Conservation (phyloP, 2,797 vertebrate species). For the Galaxias olidus region DNA sequence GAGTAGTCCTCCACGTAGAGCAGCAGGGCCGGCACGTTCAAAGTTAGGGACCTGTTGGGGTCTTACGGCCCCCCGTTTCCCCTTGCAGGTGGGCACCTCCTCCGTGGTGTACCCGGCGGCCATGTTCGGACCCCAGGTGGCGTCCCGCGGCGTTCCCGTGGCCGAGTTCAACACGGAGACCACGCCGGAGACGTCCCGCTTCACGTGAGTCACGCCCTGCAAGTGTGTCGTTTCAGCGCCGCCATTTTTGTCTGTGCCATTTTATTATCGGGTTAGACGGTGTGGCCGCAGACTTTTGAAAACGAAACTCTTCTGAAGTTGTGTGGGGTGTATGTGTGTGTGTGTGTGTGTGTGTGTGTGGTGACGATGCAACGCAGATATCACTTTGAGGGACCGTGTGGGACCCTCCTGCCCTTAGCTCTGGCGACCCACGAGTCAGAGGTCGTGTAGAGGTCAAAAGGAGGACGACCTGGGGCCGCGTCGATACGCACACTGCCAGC, state of each 20-base stretch:
- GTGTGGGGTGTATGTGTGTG: not conserved
- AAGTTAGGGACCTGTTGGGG: too few species aligned
- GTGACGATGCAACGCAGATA: conserved; percentile 78
- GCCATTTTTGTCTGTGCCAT: not conserved
- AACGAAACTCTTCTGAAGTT: not conserved
- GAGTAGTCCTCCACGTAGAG: conserved; percentile 55
- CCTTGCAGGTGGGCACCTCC: conserved; percentile 88
- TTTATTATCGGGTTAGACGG: too few species aligned
- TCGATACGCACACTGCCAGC: conserved; percentile 18
- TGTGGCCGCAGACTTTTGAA: too few species aligned
- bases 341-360: conserved; percentile 13
- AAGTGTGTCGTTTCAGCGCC: too few species aligned
- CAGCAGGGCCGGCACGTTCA: too few species aligned
- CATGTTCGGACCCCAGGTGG: conserved; percentile 93
- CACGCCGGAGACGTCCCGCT: conserved; percentile 83
- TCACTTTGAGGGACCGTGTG: conserved; percentile 92
- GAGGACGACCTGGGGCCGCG: not conserved
- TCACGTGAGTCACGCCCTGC: conserved; percentile 76
- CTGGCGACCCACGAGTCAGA: conserved; percentile 83
- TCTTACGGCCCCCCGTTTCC: not conserved
- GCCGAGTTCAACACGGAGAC: conserved; percentile 88
- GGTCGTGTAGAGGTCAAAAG: conserved; percentile 53
- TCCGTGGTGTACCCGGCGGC: conserved; percentile 94
- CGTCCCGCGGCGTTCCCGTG: conserved; percentile 87
- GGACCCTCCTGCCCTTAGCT: conserved; percentile 84